A percentile compares a stretch with the other conserved stretches of the same genome.
Evolutionary conservation across 2,797 vertebrate genomes (phyloP).

Genomic region (Sebastes hubbsi): DNA sequence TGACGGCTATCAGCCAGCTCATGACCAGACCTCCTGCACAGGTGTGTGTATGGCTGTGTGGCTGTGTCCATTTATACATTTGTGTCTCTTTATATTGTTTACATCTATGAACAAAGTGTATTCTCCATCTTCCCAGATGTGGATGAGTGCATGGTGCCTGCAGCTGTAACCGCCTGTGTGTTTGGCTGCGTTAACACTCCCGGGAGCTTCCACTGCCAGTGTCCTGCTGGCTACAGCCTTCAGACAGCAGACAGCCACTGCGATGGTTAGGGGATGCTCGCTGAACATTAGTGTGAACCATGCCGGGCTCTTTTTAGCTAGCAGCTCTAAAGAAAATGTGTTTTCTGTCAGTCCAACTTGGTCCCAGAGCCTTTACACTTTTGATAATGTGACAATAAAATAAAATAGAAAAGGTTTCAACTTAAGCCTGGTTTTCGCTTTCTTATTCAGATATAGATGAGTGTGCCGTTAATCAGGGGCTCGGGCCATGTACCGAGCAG

Average conservation of each 20-base stretch:
- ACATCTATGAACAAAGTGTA: background rate
- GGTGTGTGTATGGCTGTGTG: conserved; percentile 20
- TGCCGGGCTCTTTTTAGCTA: background rate
- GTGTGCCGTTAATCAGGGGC: conserved; percentile 61
- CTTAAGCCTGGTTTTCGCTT: background rate
- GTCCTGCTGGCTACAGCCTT: conserved; percentile 63
- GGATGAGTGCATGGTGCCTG: conserved; percentile 65
- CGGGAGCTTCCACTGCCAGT: conserved; percentile 69
- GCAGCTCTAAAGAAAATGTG: background rate
- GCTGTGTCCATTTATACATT: background rate
- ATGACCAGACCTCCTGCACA: conserved; percentile 37
- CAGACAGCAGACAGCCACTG: conserved; percentile 48
- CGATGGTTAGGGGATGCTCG: conserved; percentile 46
- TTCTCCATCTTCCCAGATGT: conserved; percentile 61
- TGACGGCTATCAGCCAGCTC: conserved; percentile 55
- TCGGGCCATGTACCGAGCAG: conserved; percentile 52
- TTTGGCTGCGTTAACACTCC: conserved; percentile 71
- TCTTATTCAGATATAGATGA: conserved; percentile 63
- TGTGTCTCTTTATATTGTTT: conserved; percentile 25
- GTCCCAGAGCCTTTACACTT: background rate
- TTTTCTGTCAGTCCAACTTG: background rate
- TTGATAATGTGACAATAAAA: background rate
- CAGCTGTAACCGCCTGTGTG: conserved; percentile 53
- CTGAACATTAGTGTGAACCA: background rate
- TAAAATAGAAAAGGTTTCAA: background rate